phyloP scores from a whole-genome alignment of 2,113 vertebrate species.

The Trichechus manatus region DNA sequence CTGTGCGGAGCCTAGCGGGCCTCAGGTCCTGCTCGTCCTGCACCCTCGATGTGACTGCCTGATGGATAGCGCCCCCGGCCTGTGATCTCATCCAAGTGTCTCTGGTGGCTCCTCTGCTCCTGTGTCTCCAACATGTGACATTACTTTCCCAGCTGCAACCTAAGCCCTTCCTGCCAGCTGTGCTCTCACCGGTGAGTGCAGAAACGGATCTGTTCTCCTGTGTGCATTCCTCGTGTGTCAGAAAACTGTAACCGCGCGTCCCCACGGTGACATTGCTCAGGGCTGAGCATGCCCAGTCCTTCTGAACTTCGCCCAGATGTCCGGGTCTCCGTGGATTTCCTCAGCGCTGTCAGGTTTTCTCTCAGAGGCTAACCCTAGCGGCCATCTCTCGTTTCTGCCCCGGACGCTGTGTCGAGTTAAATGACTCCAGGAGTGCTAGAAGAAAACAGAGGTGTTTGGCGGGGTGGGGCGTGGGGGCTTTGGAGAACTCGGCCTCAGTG shows the following conservation, averaged over 20 bases:
- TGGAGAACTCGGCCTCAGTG: background rate
- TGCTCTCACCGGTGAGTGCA: conserved; percentile 32
- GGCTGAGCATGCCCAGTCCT: conserved; percentile 20
- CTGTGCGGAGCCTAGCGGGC: background rate
- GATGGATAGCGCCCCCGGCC: background rate
- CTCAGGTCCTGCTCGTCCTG: background rate
- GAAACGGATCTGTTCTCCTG: conserved; percentile 47
- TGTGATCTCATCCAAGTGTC: background rate
- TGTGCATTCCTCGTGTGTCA: background rate
- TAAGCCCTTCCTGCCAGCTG: conserved; percentile 18
- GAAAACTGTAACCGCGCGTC: background rate
- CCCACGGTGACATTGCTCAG: conserved; percentile 39
- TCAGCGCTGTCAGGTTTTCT: conserved; percentile 11
- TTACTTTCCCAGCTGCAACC: conserved; percentile 63
- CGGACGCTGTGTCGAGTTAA: background rate
- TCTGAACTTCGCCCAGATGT: conserved; percentile 69
- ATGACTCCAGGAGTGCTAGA: conserved; percentile 14
- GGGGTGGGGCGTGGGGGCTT: too few relatives aligned
- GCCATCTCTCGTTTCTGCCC: background rate
- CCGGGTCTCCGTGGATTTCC: conserved; percentile 13
- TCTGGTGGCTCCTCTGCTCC: background rate
- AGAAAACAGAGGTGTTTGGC: conserved; percentile 21
- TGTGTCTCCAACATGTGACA: background rate
- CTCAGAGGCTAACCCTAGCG: background rate
- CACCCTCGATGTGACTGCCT: fast-evolving